These are phyloP conservation scores for Turdus rufiventris DNA, from an alignment of 2,113 vertebrate genomes.

Conservation along the genomic window DNA sequence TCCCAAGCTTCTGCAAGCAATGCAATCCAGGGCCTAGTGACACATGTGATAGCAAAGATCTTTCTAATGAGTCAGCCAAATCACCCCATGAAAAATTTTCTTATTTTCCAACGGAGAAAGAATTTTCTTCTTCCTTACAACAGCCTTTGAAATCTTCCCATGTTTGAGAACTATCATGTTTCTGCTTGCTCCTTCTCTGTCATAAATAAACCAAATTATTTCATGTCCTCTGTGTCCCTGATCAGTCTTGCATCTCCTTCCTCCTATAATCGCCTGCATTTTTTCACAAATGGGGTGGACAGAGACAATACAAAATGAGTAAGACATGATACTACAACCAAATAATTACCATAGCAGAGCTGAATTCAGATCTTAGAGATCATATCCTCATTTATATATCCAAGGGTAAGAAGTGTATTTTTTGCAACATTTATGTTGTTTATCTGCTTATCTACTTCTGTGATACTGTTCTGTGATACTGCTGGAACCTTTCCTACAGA, in stretches of 20 bases:
- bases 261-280: neutral
- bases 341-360: neutral
- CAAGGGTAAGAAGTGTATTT: neutral
- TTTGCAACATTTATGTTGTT: neutral
- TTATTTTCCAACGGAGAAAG: neutral
- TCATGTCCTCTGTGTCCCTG: neutral
- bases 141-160: neutral
- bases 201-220: neutral
- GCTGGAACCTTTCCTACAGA: neutral
- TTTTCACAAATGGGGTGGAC: neutral
- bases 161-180: neutral
- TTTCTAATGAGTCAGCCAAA: neutral
- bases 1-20: neutral
- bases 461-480: neutral
- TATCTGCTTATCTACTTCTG: neutral
- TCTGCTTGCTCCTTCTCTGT: neutral
- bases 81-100: neutral
- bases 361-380: neutral
- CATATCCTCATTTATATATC: neutral
- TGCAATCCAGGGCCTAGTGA: neutral
- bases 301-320: neutral
- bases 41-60: fast-evolving
- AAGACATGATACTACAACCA: neutral
- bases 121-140: neutral
- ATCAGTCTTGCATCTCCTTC: neutral